Evolutionary conservation across 2,888 invertebrate species (phyloP), one percentile per base, ranked within the genome.

Genomic region (Pelosia muscerda): DNA sequence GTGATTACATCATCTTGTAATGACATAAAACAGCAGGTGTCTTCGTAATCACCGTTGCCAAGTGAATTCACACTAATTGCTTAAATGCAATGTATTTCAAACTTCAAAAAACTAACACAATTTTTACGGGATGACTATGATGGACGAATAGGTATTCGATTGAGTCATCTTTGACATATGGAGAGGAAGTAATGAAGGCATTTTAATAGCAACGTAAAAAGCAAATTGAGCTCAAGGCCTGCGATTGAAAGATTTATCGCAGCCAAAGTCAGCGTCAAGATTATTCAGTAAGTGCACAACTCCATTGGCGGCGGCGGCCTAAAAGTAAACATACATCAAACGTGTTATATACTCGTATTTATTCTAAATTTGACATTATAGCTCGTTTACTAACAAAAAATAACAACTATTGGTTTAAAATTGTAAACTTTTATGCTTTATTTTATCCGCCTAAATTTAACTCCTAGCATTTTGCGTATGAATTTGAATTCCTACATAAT

Each of bases 161-260:
- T 88, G 87, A 89, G 77, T 90, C 88, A 89, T 81, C 78, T 72
- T 60, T 71, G 70, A 85, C 86, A 89, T 82, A 87, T 87, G 85
- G 79, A 86, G 79, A 87, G 89, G 89, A 89, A 86, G 90, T 80
- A 83, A 91, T 90, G 82, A 89, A 90, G 86, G 77, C 81, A 85
- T 87, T 87, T 91, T 89, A 89, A 87, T 87, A 82, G 83, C 77
- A 83, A 79, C 81, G 72, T 82, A 78, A 83, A 86, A 85, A 83
- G 86, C 74, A 90, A 86, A 90, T 85, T 79, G 76, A 81, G 90
- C 81, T 86, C 92, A 92, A 92, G 93, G 93, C 81, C 77, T 75
- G 80, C 72, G 78, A 85, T 82, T 77, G 77, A 75, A 71, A 81
- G 81, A 87, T 86, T 81, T 81, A 87, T 82, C 79, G 75, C 74